Evolutionary conservation across 64 coral and sea anemone genomes (phyloP).

Genomic region (Stylophora pistillata): DNA sequence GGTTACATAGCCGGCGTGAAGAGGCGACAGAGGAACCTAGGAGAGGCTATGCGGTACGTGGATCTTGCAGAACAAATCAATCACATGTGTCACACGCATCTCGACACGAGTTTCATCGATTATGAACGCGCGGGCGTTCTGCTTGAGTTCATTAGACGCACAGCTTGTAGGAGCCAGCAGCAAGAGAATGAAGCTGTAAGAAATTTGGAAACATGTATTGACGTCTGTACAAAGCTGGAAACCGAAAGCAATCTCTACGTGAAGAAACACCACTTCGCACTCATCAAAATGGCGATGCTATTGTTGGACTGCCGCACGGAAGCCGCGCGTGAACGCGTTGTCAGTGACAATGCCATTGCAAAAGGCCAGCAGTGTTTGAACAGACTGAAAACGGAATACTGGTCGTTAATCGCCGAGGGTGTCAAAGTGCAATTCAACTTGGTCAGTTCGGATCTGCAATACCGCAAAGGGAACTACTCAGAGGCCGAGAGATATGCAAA

Average conservation of each 20-base stretch:
- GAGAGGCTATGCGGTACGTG: slow-evolving; percentile 12
- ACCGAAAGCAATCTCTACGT: background rate
- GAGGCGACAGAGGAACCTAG: slow-evolving; percentile 35
- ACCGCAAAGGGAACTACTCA: background rate
- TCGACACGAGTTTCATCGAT: slow-evolving; percentile 28
- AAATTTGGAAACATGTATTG: slow-evolving; percentile 12
- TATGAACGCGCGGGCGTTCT: slow-evolving; percentile 50
- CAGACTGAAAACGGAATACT: background rate
- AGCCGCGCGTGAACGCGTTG: slow-evolving; percentile 19
- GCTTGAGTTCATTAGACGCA: slow-evolving; percentile 42
- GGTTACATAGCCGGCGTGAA: slow-evolving; percentile 41
- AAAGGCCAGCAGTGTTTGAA: slow-evolving; percentile 28
- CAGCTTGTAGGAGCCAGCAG: background rate
- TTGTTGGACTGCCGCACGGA: slow-evolving; percentile 35
- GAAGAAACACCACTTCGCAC: slow-evolving; percentile 45
- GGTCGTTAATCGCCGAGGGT: slow-evolving; percentile 1
- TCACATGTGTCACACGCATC: background rate
- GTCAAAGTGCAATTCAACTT: slow-evolving; percentile 26
- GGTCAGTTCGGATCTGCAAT: slow-evolving; percentile 27
- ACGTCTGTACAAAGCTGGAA: background rate
- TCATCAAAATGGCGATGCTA: slow-evolving; percentile 45
- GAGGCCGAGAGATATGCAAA: slow-evolving; percentile 3
- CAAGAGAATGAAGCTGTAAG: background rate
- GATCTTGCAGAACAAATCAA: slow-evolving; percentile 17
- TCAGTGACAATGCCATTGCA: slow-evolving; percentile 3